Evolutionary conservation across 1,140 invertebrate species (phyloP), one percentile per base, ranked within the genome.

Genomic region (Diorhabda carinulata): DNA sequence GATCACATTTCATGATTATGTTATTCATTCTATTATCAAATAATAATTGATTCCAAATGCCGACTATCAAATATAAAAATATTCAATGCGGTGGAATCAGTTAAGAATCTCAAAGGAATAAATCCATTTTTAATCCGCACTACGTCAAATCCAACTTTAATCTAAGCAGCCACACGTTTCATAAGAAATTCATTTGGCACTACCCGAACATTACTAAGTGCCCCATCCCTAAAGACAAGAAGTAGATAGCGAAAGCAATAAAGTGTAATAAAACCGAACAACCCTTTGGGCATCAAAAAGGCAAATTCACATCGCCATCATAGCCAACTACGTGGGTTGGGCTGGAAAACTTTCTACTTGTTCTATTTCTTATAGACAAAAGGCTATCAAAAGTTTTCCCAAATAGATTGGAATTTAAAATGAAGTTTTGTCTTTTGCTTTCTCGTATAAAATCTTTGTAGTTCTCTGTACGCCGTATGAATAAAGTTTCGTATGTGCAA

Each of bases 321-420:
- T 10, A 41, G 40, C 58, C 40, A 59, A 25, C 58, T 41, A 41
- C n/a, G 58, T 10, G 58, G n/a, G 58, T 3, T 10, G 40, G 6
- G 4, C 61, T 44, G 41, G 61, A 62, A 62, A 62, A 65, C 47
- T 59, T 67, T 44, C 65, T 3, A 58, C 52, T 10, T 56, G 58
- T 69, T 72, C 70, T 68, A 71, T 74, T 74, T 73, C 71, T 73
- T 70, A 73, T 73, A 74, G 73, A 74, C 73, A 74, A 74, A 74
- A 73, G 71, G 67, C 73, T 68, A 74, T 74, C 73, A 71, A 69
- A 74, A 74, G 73, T 74, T 74, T 74, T 69, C 73, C 66, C 69
- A 72, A 73, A 74, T 74, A 73, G 72, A 74, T 71, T 73, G 71
- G 72, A 74, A 74, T 74, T 74, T 74, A 74, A 74, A 74, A 74